Conservation (phyloP, 2,113 vertebrate genomes). For the Archocentrus centrarchus region DNA sequence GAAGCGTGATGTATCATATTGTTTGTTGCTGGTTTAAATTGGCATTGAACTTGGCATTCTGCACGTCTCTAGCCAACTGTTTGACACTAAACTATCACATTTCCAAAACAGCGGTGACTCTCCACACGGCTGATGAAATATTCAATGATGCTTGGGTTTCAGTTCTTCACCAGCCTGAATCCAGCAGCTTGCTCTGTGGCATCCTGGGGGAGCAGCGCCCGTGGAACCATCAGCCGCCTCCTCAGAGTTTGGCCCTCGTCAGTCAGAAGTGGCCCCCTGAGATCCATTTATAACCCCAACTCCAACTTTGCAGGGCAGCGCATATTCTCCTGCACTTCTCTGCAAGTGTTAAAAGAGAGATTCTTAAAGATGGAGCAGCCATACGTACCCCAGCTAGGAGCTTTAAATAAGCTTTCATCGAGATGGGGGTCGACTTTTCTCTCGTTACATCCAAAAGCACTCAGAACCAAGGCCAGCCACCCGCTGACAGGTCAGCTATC, state of each 20-base stretch:
- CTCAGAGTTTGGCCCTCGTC: constrained; percentile 60
- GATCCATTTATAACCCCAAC: constrained; percentile 71
- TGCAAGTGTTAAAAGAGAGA: constrained; percentile 80
- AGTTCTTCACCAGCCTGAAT: constrained; percentile 51
- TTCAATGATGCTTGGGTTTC: constrained; percentile 77
- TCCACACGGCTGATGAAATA: constrained; percentile 59
- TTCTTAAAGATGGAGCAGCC: constrained; percentile 73
- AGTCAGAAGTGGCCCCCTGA: constrained; percentile 63
- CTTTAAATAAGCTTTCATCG: constrained; percentile 77
- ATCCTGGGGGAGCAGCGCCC: constrained; percentile 1
- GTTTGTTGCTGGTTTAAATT: constrained; percentile 2
- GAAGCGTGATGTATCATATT: not conserved
- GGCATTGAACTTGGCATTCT: constrained; percentile 53
- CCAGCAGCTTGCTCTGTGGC: not conserved
- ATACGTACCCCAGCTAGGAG: constrained; percentile 40
- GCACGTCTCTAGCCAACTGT: constrained; percentile 23
- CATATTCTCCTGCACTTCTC: constrained; percentile 67
- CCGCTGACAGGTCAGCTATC: constrained; percentile 71
- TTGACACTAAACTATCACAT: constrained; percentile 70
- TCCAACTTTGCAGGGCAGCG: constrained; percentile 47
- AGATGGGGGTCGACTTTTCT: constrained; percentile 53
- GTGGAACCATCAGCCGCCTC: not conserved
- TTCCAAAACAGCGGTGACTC: constrained; percentile 71
- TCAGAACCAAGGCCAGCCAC: constrained; percentile 50
- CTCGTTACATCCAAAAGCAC: constrained; percentile 59